These are phyloP conservation scores for Aphelocoma coerulescens DNA, from an alignment of 2,113 vertebrate genomes.

Conservation along the genomic window DNA sequence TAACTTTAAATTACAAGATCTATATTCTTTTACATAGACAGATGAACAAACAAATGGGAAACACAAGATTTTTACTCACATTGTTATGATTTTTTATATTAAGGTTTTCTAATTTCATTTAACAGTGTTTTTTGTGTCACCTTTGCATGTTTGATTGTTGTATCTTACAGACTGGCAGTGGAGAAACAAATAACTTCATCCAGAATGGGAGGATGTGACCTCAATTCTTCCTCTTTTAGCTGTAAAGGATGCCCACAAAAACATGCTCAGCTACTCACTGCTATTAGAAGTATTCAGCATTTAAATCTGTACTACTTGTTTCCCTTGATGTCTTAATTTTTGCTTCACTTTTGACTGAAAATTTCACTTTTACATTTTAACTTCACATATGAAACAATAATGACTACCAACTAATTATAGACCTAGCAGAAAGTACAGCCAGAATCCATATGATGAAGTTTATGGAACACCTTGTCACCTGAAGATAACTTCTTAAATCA, in stretches of 20 bases:
- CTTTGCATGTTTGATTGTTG: not conserved
- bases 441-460: constrained; percentile 20
- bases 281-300: not conserved
- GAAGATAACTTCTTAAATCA: constrained; percentile 69
- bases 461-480: constrained; percentile 48
- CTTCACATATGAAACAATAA: not conserved
- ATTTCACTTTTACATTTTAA: constrained; percentile 3
- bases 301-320: not conserved
- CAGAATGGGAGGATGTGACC: not conserved
- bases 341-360: not conserved
- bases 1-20: not conserved
- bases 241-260: not conserved
- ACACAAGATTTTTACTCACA: not conserved
- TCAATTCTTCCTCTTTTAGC: not conserved
- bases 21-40: not conserved
- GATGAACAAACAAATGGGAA: not conserved
- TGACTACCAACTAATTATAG: constrained; percentile 7
- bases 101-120: not conserved
- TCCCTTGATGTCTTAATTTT: not conserved
- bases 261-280: not conserved
- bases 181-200: not conserved
- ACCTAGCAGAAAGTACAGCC: constrained; percentile 26
- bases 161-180: not conserved
- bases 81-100: not conserved
- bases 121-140: not conserved